Conservation (phyloP, 2,888 invertebrate genomes). For the Sipha maydis region DNA sequence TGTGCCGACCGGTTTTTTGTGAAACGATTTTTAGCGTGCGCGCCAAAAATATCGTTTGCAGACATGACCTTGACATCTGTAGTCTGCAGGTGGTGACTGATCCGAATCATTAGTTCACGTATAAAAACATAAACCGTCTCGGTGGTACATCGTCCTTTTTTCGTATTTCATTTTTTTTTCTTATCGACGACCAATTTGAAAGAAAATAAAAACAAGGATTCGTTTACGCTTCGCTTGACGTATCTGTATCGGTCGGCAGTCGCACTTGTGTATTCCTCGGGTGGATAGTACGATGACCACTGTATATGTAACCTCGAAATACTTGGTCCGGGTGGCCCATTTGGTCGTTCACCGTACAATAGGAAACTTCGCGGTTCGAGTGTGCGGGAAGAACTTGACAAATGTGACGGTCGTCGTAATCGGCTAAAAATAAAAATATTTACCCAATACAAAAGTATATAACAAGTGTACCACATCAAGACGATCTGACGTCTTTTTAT, state of each 20-base stretch:
- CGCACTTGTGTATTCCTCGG: background rate
- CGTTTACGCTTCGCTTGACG: too few species aligned
- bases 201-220: background rate
- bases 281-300: background rate
- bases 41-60: background rate
- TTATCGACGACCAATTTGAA: background rate
- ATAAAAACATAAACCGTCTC: background rate
- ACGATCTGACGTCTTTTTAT: background rate
- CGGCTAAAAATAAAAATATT: background rate
- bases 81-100: background rate
- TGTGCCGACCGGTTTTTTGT: background rate
- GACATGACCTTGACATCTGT: background rate
- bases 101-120: background rate
- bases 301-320: background rate
- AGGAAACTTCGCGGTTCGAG: background rate
- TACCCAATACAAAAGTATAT: too few species aligned
- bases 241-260: background rate
- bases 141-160: background rate
- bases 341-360: background rate
- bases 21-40: background rate
- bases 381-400: too few species aligned
- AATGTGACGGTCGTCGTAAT: background rate
- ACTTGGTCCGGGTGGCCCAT: background rate
- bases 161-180: background rate
- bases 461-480: background rate